Conservation (phyloP, 2,888 invertebrate genomes). For the Perithous albicinctus region DNA sequence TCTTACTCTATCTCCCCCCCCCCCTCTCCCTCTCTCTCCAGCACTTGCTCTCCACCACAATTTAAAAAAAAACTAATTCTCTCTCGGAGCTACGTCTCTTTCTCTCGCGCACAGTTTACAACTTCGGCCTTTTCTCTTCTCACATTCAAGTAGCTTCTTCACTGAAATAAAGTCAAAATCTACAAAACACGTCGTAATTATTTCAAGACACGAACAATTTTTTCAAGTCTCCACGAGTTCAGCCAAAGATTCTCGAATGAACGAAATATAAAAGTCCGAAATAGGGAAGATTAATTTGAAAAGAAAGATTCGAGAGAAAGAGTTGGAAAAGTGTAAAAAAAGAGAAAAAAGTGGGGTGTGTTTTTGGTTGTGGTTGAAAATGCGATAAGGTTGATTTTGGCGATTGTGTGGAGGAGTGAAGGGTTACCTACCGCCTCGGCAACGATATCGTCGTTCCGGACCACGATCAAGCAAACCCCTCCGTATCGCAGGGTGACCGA, state of each 20-base stretch:
- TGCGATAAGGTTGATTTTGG: conserved; percentile 2
- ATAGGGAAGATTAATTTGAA: background rate
- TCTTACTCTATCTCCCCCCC: too few species aligned
- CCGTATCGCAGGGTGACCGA: conserved; percentile 78
- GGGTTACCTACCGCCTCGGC: conserved; percentile 65
- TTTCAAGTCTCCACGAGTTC: background rate
- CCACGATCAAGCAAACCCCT: conserved; percentile 69
- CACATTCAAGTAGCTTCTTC: background rate
- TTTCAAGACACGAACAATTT: background rate
- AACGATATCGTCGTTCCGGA: conserved; percentile 64
- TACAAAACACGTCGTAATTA: background rate
- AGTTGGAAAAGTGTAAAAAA: conserved; percentile 1
- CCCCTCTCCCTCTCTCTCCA: too few species aligned
- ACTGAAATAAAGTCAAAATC: background rate
- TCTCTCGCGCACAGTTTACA: background rate
- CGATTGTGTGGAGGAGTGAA: conserved; percentile 20
- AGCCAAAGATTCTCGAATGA: background rate
- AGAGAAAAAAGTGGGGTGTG: background rate
- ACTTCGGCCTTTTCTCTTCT: background rate
- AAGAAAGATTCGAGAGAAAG: background rate
- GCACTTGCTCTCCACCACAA: conserved; percentile 27
- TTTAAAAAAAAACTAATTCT: background rate
- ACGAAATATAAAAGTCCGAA: background rate
- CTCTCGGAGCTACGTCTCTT: background rate
- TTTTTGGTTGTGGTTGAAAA: conserved; percentile 2